Conservation (phyloP, 2,113 vertebrate species). For the Campylomormyrus numenius region DNA sequence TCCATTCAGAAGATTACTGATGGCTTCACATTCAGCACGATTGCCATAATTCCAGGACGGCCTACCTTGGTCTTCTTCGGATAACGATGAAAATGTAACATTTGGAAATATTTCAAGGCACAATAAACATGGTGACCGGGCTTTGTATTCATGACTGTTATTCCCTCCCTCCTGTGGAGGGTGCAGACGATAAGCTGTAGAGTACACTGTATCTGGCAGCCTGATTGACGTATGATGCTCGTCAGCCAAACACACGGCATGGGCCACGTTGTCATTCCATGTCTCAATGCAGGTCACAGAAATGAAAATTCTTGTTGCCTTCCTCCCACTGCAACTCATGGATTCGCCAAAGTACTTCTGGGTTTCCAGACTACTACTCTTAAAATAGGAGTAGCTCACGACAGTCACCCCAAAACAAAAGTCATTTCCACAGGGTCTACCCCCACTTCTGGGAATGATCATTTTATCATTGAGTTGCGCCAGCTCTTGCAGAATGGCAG, state of each 20-base stretch:
- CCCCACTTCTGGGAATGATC: background rate
- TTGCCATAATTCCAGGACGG: background rate
- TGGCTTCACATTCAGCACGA: background rate
- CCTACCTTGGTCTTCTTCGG: background rate
- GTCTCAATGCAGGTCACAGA: background rate
- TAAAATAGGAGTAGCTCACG: background rate
- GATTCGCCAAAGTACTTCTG: background rate
- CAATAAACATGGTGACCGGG: fast-evolving
- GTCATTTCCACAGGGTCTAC: background rate
- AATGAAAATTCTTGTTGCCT: background rate
- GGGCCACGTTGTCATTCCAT: background rate
- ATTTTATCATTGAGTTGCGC: fast-evolving
- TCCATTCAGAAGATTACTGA: background rate
- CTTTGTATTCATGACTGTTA: background rate
- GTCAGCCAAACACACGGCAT: background rate
- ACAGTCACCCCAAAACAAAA: background rate
- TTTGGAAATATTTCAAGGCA: background rate
- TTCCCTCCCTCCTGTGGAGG: background rate
- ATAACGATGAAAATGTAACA: background rate
- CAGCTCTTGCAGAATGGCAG: background rate
- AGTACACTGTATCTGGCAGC: background rate
- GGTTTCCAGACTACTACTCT: fast-evolving
- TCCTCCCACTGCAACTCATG: background rate
- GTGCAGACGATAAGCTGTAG: background rate
- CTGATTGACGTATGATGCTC: fast-evolving